These are phyloP conservation scores for Diadegma fenestrale DNA, from an alignment of 2,888 invertebrate species.

Conservation along the genomic window DNA sequence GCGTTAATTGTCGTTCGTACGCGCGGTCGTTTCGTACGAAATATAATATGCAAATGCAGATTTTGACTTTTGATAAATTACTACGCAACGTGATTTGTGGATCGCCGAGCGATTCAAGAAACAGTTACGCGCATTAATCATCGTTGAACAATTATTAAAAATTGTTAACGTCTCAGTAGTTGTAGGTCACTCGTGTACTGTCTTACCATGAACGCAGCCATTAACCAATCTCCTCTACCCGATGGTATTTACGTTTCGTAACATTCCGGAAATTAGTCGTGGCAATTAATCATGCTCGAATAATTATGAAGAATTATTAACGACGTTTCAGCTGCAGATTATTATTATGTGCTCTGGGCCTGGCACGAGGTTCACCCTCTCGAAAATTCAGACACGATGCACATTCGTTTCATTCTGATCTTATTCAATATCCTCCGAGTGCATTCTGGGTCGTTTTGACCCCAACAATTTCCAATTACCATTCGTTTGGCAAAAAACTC, in stretches of 20 bases:
- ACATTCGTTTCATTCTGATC: background rate
- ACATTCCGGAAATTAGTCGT: background rate
- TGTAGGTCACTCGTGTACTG: background rate
- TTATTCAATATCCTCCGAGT: too few relatives aligned
- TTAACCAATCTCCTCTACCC: background rate
- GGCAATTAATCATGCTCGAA: background rate
- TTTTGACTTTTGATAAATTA: background rate
- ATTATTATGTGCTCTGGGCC: background rate
- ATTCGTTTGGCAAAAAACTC: too few relatives aligned
- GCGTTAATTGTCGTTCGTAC: background rate
- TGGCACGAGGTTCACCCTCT: background rate
- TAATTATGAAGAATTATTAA: constrained; percentile 9
- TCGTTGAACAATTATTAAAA: constrained; percentile 3
- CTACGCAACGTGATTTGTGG: background rate
- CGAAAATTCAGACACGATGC: background rate
- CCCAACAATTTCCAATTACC: too few relatives aligned
- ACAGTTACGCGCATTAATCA: background rate
- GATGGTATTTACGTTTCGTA: background rate
- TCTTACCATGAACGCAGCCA: background rate
- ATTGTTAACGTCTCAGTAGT: constrained; percentile 7
- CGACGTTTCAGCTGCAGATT: background rate
- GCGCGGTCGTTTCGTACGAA: background rate
- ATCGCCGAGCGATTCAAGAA: background rate
- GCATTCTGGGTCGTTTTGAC: too few relatives aligned
- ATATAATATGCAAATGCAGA: background rate